These are phyloP conservation scores for Pomatorhinus ruficollis DNA, from an alignment of 2,113 vertebrate genomes.

Conservation along the genomic window DNA sequence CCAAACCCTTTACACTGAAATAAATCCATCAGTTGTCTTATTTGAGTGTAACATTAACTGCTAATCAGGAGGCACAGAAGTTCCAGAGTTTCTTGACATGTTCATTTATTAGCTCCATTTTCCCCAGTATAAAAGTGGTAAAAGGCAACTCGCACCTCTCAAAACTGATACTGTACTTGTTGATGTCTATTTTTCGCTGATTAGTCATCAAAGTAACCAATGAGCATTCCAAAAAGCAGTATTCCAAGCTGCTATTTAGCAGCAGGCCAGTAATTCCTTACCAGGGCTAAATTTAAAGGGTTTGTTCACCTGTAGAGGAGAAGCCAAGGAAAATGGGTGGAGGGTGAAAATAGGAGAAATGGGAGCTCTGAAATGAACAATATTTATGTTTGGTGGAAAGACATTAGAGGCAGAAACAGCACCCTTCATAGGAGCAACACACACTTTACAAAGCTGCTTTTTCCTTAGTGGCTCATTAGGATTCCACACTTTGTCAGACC, in stretches of 20 bases:
- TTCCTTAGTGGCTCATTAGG: neutral
- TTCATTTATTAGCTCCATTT: neutral
- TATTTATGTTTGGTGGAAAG: neutral
- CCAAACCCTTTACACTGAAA: neutral
- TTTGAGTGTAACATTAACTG: neutral
- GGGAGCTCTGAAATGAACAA: neutral
- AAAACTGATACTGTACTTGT: neutral
- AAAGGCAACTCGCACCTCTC: neutral
- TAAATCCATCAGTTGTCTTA: neutral
- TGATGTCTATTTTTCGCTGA: neutral
- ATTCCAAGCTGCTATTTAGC: neutral
- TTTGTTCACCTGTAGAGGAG: neutral
- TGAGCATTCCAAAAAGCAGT: neutral
- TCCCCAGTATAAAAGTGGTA: neutral
- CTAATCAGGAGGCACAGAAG: neutral
- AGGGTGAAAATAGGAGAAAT: neutral
- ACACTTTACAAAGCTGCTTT: neutral
- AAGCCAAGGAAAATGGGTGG: neutral
- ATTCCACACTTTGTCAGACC: conserved; percentile 1
- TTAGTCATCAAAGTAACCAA: neutral
- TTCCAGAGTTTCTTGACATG: neutral
- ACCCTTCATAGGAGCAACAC: neutral
- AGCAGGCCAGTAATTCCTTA: neutral
- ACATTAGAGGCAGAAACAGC: neutral
- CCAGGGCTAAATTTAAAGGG: accelerated